Evolutionary conservation across 2,797 vertebrate genomes (phyloP), one percentile per base, ranked within the genome.

Genomic region (Bradypus variegatus): DNA sequence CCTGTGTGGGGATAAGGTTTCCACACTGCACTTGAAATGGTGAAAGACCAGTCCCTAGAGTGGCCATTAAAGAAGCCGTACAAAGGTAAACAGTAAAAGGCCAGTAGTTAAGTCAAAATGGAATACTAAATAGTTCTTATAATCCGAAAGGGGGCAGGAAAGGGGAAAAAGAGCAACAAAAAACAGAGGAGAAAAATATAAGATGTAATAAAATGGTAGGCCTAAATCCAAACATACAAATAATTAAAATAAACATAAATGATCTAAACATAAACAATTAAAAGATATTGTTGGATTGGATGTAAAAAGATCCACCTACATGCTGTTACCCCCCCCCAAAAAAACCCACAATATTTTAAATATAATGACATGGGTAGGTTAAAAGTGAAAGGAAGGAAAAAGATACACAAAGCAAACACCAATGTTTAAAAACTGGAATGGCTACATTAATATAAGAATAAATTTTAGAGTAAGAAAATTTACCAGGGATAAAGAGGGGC

Each of bases 1-100:
- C 5, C 88, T 36, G 2, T 16, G 18, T 9, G n/a, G 58, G 1
- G 29, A 25, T 1, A 29, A 4, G 25, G 2, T 14, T 11, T 53
- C 36, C 2, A 5, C 19, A 25, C 48, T 7, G 19, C n/a, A 3
- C 58, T 5, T 5, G 29, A 45, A 7, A 23, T 9, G 60, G 48
- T 21, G 23, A 58, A 38, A 27, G 27, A 10, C 2, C 29, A 70
- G 7, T 29, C 29, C 45, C 33, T 38, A 25, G 2, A 48, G 50
- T 25, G 10, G 55, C 1, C 19, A 33, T 33, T 38, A 33, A 4
- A 48, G 53, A 19, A 14, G 55, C 1, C 21, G 21, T 21, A 19
- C 19, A 76, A 69, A 64, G 5, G 50, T n/a, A 75, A 5, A 50
- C 2, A 55, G 75, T 33, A 27, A 69, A 85, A 77, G 45, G 41